Conservation (phyloP, 2,888 invertebrate genomes). For the Ptychoptera albimana region DNA sequence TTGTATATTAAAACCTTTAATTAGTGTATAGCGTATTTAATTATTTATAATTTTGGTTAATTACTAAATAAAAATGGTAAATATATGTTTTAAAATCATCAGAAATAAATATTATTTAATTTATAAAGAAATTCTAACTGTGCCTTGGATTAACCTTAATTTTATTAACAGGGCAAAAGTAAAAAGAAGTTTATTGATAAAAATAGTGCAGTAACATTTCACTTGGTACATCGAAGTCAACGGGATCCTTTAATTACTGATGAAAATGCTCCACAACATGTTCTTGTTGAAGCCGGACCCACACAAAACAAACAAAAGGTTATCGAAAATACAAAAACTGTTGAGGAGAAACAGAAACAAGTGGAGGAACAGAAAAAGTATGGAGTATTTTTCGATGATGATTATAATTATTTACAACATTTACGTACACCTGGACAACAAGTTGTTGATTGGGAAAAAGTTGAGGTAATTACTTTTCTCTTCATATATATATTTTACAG, state of each 20-base stretch:
- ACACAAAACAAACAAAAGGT: constrained; percentile 31
- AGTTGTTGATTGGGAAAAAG: constrained; percentile 27
- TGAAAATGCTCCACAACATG: constrained; percentile 76
- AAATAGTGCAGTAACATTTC: constrained; percentile 81
- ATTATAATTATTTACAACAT: constrained; percentile 91
- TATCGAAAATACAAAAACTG: constrained; percentile 2
- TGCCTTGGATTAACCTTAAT: not conserved
- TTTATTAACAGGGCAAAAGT: constrained; percentile 19
- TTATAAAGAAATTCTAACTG: not conserved
- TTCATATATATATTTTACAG: not conserved
- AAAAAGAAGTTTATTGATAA: constrained; percentile 63
- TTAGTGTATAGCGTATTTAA: not conserved
- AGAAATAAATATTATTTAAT: not conserved
- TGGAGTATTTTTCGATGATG: constrained; percentile 88
- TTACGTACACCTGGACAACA: constrained; percentile 33
- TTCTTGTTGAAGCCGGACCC: constrained; percentile 45
- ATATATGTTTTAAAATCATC: not conserved
- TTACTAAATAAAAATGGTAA: not conserved
- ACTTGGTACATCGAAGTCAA: constrained; percentile 85
- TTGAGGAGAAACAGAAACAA: constrained; percentile 32
- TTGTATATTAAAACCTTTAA: no score
- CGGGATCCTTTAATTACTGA: constrained; percentile 81
- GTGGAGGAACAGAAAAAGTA: constrained; percentile 63
- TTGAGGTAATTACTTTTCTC: constrained; percentile 23
- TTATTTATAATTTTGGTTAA: not conserved